Base-by-base conservation (phyloP, 1,140 invertebrate genomes). In the Cherax quadricarinatus region DNA sequence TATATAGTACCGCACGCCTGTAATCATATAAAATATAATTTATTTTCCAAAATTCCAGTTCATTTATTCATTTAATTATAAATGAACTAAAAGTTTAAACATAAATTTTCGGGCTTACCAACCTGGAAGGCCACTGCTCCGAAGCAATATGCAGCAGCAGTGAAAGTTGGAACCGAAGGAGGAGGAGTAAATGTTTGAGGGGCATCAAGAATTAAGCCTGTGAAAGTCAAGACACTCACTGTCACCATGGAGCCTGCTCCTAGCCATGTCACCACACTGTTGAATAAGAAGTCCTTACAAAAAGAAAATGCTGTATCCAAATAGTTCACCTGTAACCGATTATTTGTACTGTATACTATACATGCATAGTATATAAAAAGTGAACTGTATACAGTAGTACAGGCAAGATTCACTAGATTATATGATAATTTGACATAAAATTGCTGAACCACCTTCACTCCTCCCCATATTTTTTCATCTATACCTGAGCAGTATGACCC, bases 91-190 rank as follows among this genome's bases (percentile, higher is more conserved):
- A 41, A 41, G 53, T 57, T 10, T 57, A 7, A 14, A 9, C 53
- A 57, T 5, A 57, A 57, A 57, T 14, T 57, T 57, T 0, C 10
- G 5, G n/a, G 2, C n/a, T 21, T 21, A 41, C 18, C 24, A 51
- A 91, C 90, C 90, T 91, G 90, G 24, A 91, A 86, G 49, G 90
- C 90, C 9, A 91, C 78, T 10, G 90, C 90, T 4, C 84, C 90
- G 7, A 91, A 91, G 78, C 90, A 91, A 57, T 91, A 91, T 9
- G 90, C 84, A 7, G 66, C 48, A 24, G 90, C 49, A 12, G 70
- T 24, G 78, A 83, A 87, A 16, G 90, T 24, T 16, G 90, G 84
- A 4, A 53, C 18, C n/a, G 24, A 16, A 1, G 90, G 90, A 7
- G 90, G 75, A 4, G 90, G 51, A 14, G 62, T 24, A 53, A 12